phyloP scores from a whole-genome alignment of 2,888 invertebrate species.

The Pediacus dermestoides region DNA sequence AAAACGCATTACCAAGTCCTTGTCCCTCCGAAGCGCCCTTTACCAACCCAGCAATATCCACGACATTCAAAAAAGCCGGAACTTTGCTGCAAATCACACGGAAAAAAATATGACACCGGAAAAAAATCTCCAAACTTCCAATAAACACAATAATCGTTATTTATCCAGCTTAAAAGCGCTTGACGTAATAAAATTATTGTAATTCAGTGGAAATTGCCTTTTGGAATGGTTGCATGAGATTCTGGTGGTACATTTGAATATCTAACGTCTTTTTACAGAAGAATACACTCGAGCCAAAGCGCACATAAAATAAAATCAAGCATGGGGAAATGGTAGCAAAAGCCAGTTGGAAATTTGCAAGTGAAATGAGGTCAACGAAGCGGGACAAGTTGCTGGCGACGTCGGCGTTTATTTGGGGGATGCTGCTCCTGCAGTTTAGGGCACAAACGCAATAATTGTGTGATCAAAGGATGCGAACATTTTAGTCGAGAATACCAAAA shows the following conservation, averaged over 20 bases:
- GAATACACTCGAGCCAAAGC: constrained; percentile 18
- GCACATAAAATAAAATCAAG: constrained; percentile 27
- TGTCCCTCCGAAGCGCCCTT: constrained; percentile 98
- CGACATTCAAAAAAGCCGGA: constrained; percentile 94
- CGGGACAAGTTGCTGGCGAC: no score
- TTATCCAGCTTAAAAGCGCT: constrained; percentile 17
- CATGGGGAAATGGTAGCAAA: constrained; percentile 20
- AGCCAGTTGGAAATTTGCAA: constrained; percentile 19
- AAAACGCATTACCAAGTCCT: constrained; percentile 96
- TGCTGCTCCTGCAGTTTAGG: no score
- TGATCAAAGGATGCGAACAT: no score
- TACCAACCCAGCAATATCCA: constrained; percentile 97
- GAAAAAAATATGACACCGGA: constrained; percentile 4
- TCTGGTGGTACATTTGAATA: constrained; percentile 26
- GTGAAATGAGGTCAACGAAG: constrained; percentile 24
- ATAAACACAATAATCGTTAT: constrained; percentile 24
- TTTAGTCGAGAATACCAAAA: no score
- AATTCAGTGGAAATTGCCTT: constrained; percentile 19
- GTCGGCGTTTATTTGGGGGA: no score
- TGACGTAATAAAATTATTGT: constrained; percentile 24
- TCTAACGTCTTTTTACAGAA: constrained; percentile 27
- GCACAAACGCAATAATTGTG: no score
- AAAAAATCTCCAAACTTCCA: constrained; percentile 6
- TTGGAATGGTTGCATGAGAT: no score
- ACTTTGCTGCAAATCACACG: constrained; percentile 75